Base-by-base conservation (phyloP, 2,888 invertebrate species). In the Kuschelorhynchus macadamiae region DNA sequence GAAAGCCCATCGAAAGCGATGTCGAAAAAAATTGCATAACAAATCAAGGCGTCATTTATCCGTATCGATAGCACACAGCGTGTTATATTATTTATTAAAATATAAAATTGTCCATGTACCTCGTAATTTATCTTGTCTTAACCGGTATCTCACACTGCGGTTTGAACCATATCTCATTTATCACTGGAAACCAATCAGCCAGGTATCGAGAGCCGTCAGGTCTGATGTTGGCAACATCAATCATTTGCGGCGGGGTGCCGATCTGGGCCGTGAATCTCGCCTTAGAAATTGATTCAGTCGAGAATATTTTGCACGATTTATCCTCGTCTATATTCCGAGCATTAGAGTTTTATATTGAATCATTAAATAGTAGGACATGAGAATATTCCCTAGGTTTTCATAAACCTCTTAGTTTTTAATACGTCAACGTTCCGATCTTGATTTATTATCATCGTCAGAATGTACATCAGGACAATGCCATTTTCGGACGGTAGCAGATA, bases 161-260 rank as follows among this genome's bases (percentile, higher is more conserved):
- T 74, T 18, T 44, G 46, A 76, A 72, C 77, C 78, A 81, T 80
- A 81, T 81, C 81, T 81, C 82, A 82, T 82, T 81, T 82, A 82
- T 82, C 82, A 82, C 78, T 72, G 70, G 72, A 76, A 81, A 80
- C 79, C 82, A 81, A 82, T 82, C 81, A 81, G 78, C 81, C 81
- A 80, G 77, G 77, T 79, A 78, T 80, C 80, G 78, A 79, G 78
- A 79, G 73, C 79, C 78, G 80, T 81, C 81, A 78, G 76, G 77
- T 79, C 72, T 74, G 75, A 77, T 78, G 75, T 79, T 78, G 77
- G 76, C 74, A 76, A 74, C 80, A 81, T 81, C 78, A 81, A 81
- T 81, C 81, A 80, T 72, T 69, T 72, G 68, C 77, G 60, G 72
- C 75, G 73, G 77, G 75, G 73, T 55, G 53, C 32, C 66, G 72